A percentile compares a stretch with the other conserved stretches of the same genome.
Evolutionary conservation across 2,797 vertebrate species (phyloP).

Genomic region (Thaleichthys pacificus): DNA sequence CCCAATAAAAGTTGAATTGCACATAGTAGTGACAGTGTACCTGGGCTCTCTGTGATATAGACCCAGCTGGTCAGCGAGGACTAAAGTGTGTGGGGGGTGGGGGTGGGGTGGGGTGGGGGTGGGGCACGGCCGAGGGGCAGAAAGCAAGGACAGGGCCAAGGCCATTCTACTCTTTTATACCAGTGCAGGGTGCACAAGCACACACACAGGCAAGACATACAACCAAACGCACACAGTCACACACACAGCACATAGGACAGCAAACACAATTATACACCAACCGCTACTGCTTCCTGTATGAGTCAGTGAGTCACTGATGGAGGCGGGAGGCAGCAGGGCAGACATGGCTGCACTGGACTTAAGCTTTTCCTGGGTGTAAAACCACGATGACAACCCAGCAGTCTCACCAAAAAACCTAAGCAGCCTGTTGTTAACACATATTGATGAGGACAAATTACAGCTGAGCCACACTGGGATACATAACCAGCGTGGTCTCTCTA

Average conservation of each 20-base stretch:
- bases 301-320: conserved; percentile 16
- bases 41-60: conserved; percentile 36
- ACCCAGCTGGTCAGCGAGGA: conserved; percentile 39
- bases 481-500: too few relatives aligned
- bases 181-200: not conserved
- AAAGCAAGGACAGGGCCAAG: conserved; percentile 28
- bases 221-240: not conserved
- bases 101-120: not conserved
- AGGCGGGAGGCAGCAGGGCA: not conserved
- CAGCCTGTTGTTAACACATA: too few relatives aligned
- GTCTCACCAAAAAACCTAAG: too few relatives aligned
- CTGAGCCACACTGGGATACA: too few relatives aligned
- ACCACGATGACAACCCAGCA: too few relatives aligned
- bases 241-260: conserved; percentile 18
- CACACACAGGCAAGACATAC: too few relatives aligned
- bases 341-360: not conserved
- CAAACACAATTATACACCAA: conserved; percentile 9
- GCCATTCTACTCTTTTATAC: not conserved
- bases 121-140: conserved; percentile 10
- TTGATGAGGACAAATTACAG: too few relatives aligned
- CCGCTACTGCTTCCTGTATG: conserved; percentile 17
- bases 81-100: not conserved
- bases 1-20: conserved; percentile 40
- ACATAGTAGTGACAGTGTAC: conserved; percentile 37
- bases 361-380: too few relatives aligned